Evolutionary conservation across 2,888 invertebrate genomes (phyloP).

Genomic region (Stenchaetothrips biformis): DNA sequence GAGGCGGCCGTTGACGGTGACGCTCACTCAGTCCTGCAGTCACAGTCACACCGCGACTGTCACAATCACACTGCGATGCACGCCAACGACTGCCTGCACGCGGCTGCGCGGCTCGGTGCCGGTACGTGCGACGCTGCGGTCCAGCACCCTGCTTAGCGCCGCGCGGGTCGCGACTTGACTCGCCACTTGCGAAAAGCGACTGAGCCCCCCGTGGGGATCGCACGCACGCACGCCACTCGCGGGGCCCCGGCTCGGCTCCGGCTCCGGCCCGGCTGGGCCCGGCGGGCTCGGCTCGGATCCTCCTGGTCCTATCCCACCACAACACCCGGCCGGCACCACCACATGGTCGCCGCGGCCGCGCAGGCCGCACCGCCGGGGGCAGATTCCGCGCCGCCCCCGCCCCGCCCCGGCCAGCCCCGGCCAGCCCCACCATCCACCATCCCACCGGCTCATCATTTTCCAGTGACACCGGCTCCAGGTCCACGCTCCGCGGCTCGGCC

Average conservation of each 20-base stretch:
- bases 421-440: too few relatives aligned
- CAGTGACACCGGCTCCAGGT: too few relatives aligned
- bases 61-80: background rate
- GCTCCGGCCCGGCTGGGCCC: background rate
- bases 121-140: background rate
- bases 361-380: background rate
- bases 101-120: background rate
- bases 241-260: too few relatives aligned
- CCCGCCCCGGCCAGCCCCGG: background rate
- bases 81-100: background rate
- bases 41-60: background rate
- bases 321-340: background rate
- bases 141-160: background rate
- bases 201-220: background rate
- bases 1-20: background rate
- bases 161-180: background rate
- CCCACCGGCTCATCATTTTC: too few relatives aligned
- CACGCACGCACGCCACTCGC: too few relatives aligned
- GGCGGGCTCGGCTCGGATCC: background rate
- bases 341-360: background rate
- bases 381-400: background rate
- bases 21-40: background rate
- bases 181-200: constrained; percentile 22
- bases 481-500: too few relatives aligned
- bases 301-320: background rate